Base-by-base conservation (phyloP, 2,888 invertebrate genomes). In the Caenorhabditis sp. region DNA sequence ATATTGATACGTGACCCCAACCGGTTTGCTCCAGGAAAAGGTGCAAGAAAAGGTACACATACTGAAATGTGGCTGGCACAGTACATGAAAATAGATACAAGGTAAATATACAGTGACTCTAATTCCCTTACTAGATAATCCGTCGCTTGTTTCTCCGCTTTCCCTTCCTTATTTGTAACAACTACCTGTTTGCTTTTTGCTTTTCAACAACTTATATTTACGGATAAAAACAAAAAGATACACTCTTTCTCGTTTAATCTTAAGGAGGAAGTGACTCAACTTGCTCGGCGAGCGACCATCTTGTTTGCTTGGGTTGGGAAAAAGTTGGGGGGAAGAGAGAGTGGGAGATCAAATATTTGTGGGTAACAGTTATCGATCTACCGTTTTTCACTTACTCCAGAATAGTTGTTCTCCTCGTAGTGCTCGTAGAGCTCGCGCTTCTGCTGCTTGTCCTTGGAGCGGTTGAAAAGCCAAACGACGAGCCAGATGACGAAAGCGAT, bases 391-490 rank as follows among this genome's bases (percentile, higher is more conserved):
- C 52, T 61, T 37, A 75, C 75, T 39, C 73, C 73, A 26, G 72
- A 78, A 15, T 65, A 74, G 53, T 45, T 78, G 55, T 78, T 70
- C 61, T 78, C 78, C 53, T 79, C 75, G 37, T 65, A 65, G 37
- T 75, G 68, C 52, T 75, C 68, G 52, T 68, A 70, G 41, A 81
- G 61, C 62, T 81, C 71, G 24, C 74, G 70, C 43, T 77, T 81
- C 45, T 76, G 79, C 48, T 74, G 72, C 62, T 81, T 81, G 24
- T 81, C 81, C 45, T 79, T 76, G 37, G 77, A 61, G 20, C 84
- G 72, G 43, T 82, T 82, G 79, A 81, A 72, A 27, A 84, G 78
- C 84, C 84, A 84, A n/a, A 80, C 75, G 53, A 79, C 73, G 50
- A 84, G 81, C 73, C 80, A 79, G 35, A 78, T 72, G 32, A 76